A percentile compares a stretch with the other conserved stretches of the same genome.
Conservation (phyloP, 1,140 invertebrate genomes). For the Aricia agestis region DNA sequence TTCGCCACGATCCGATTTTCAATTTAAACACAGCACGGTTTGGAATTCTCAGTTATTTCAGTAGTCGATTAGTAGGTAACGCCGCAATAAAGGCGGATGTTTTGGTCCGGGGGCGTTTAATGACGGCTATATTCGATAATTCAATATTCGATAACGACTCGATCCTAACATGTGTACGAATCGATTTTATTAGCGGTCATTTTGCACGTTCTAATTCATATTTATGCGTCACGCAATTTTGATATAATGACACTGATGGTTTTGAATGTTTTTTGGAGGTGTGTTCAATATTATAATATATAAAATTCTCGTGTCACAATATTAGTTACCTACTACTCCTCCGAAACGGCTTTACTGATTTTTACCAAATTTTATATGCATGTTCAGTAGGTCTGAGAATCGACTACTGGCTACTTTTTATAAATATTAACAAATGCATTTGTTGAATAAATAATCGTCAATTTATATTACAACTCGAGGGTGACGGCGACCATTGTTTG, state of each 20-base stretch:
- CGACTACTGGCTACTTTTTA: too few species aligned
- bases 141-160: slow-evolving; percentile 52
- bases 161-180: slow-evolving; percentile 34
- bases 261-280: neutral
- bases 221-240: neutral
- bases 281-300: too few species aligned
- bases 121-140: slow-evolving; percentile 63
- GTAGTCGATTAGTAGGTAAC: slow-evolving; percentile 70
- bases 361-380: too few species aligned
- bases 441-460: too few species aligned
- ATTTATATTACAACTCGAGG: too few species aligned
- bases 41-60: slow-evolving; percentile 58
- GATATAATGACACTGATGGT: neutral
- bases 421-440: too few species aligned
- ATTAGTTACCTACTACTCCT: too few species aligned
- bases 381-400: too few species aligned
- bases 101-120: slow-evolving; percentile 68
- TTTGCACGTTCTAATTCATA: neutral
- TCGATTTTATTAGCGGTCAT: slow-evolving; percentile 16
- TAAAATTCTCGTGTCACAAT: too few species aligned
- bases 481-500: too few species aligned
- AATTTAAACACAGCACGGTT: neutral
- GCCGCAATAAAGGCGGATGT: slow-evolving; percentile 71
- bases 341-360: too few species aligned
- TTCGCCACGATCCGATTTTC: neutral